Evolutionary conservation across 2,888 invertebrate genomes (phyloP).

Genomic region (Coronaproctus castanopsis): DNA sequence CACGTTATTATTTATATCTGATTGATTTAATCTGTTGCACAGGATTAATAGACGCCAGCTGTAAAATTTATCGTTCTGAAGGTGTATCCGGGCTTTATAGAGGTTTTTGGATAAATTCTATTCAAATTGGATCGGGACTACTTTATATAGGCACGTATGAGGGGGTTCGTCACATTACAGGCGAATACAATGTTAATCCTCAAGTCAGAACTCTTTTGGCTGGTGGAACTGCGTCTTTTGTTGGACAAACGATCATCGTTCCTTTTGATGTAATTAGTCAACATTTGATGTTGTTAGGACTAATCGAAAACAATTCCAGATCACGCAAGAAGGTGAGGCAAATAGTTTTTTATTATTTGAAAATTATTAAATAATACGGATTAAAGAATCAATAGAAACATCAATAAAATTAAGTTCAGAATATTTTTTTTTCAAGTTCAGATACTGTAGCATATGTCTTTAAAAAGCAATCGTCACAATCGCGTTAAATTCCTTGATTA

Average conservation of each 20-base stretch:
- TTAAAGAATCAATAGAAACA: neutral
- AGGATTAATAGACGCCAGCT: constrained; percentile 68
- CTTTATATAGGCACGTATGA: constrained; percentile 90
- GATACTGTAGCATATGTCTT: too few species aligned
- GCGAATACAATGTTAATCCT: constrained; percentile 38
- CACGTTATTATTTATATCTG: too few species aligned
- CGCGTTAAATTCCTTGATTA: neutral
- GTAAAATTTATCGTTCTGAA: constrained; percentile 65
- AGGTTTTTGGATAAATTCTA: constrained; percentile 86
- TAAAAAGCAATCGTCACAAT: neutral
- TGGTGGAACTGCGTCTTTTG: constrained; percentile 76
- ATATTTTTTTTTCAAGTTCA: neutral
- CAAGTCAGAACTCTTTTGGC: constrained; percentile 59
- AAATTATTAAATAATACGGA: neutral
- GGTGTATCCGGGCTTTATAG: constrained; percentile 73
- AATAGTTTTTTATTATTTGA: constrained; percentile 2
- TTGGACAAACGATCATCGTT: constrained; percentile 86
- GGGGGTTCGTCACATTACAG: constrained; percentile 60
- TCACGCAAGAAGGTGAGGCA: constrained; percentile 11
- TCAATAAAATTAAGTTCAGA: neutral
- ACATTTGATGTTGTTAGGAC: constrained; percentile 84
- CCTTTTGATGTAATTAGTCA: constrained; percentile 94
- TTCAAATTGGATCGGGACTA: constrained; percentile 66
- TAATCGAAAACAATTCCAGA: constrained; percentile 24
- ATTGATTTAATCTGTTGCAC: too few species aligned